phyloP scores from a whole-genome alignment of 2,797 vertebrate species.

The Pangasius djambal region DNA sequence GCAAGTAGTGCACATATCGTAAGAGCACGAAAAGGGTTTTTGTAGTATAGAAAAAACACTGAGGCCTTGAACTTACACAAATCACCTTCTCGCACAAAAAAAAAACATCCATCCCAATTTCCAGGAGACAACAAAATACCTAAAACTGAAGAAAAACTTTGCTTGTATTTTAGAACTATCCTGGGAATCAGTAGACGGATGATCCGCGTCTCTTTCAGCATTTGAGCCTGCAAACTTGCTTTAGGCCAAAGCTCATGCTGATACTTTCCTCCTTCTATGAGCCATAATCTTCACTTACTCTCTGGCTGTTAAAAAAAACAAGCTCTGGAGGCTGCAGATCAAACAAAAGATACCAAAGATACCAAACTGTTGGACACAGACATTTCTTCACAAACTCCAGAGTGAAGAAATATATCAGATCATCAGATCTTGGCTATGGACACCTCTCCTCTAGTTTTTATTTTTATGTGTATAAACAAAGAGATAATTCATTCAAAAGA shows the following conservation, averaged over 20 bases:
- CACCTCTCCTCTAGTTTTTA: no score
- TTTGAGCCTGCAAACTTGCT: constrained; percentile 15
- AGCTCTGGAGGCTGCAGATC: constrained; percentile 63
- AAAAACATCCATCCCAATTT: not conserved
- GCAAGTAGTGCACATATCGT: not conserved
- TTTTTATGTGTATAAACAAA: not conserved
- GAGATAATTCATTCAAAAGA: constrained; percentile 21
- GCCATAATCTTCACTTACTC: constrained; percentile 23
- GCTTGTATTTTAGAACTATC: constrained; percentile 10
- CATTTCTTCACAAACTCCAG: not conserved
- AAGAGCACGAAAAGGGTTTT: not conserved
- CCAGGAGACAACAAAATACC: not conserved
- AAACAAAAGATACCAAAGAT: constrained; percentile 56
- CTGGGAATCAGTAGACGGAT: constrained; percentile 15
- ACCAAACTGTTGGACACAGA: constrained; percentile 59
- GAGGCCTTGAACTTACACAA: not conserved
- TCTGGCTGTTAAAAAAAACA: constrained; percentile 54
- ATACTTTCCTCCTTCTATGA: not conserved
- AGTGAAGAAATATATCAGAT: constrained; percentile 28
- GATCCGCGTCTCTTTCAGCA: constrained; percentile 16
- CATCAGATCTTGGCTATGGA: not conserved
- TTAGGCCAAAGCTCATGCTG: constrained; percentile 16
- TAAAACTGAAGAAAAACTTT: constrained; percentile 7
- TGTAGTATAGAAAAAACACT: not conserved
- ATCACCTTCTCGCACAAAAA: not conserved